Evolutionary conservation across 2,888 invertebrate genomes (phyloP), one percentile per base, ranked within the genome.

Genomic region (Macrostomum cliftonense): DNA sequence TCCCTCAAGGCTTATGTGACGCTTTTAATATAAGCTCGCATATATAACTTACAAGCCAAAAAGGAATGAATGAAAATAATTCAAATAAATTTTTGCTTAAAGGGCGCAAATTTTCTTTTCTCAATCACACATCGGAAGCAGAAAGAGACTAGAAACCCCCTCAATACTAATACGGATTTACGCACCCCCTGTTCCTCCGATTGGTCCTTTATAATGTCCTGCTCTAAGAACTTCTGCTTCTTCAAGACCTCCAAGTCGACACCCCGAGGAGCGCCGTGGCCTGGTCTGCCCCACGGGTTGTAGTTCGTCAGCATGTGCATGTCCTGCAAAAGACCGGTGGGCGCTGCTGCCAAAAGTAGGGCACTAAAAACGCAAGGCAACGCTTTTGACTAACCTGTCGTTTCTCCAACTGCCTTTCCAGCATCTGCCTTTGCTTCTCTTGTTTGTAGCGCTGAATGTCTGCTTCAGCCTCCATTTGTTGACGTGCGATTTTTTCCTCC

Each of bases 271-370:
- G 65, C 64, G 42, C 66, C 66, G 39, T 59, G 60, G 12, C 66
- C 66, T 13, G 63, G 62, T 52, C 57, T 59, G n/a, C 65, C 65
- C 62, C 62, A 66, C 11, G 66, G 66, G 54, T 63, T 53, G 51
- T 65, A 64, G 13, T 53, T 53, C 45, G 55, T 53, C 19, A 62
- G 53, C 58, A 63, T 61, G 52, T 61, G 58, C 56, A 59, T 57
- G 52, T 64, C 61, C 63, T 63, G 53, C 50, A 59, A 56, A 39
- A 28, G 9, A 28, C 5, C 9, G 28, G 9, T 28, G 9, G 9
- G 28, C 28, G 9, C 9, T 7, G 9, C 28, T 28, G 9, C 28
- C 9, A 19, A 40, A 42, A 45, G 39, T 42, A n/a, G 11, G 20
- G 17, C 37, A 20, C 42, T 48, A 20, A 46, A 38, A n/a, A 47